A percentile compares a stretch with the other conserved stretches of the same genome.
Evolutionary conservation across 2,797 vertebrate species (phyloP).

Genomic region (Parambassis ranga): DNA sequence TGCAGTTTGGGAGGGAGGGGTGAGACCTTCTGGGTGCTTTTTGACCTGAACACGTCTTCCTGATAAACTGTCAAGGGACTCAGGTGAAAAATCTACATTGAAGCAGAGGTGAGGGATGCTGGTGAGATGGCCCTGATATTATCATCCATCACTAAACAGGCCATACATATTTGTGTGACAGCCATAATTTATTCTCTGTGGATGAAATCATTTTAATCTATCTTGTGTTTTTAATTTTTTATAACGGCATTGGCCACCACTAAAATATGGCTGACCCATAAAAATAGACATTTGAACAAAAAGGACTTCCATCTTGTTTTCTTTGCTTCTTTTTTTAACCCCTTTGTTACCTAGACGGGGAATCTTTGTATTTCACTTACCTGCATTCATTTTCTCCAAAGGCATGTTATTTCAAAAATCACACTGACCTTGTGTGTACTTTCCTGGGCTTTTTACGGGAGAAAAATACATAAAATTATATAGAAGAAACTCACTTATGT

Average conservation of each 20-base stretch:
- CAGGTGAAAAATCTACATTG: slow-evolving; percentile 25
- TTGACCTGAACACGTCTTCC: slow-evolving; percentile 56
- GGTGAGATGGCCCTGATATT: not conserved
- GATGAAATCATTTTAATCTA: slow-evolving; percentile 18
- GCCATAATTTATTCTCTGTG: slow-evolving; percentile 3
- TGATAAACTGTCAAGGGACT: slow-evolving; percentile 49
- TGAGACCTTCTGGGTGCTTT: slow-evolving; percentile 24
- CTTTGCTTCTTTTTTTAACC: not conserved
- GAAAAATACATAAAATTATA: too few species aligned
- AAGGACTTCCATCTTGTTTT: not conserved
- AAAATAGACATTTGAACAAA: slow-evolving; percentile 1
- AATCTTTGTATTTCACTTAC: not conserved
- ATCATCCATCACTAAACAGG: slow-evolving; percentile 37
- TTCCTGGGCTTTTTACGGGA: too few species aligned
- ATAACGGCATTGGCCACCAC: not conserved
- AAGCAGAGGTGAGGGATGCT: slow-evolving; percentile 32
- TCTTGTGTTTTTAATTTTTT: not conserved
- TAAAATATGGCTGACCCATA: slow-evolving; percentile 3
- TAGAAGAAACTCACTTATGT: too few species aligned
- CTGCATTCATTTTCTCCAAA: not conserved
- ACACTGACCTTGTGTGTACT: slow-evolving; percentile 45
- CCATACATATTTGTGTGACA: slow-evolving; percentile 25
- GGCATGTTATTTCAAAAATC: not conserved
- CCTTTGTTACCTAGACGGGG: not conserved
- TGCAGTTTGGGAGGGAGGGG: not conserved